Percentiles rank a stretch among this genome's conserved stretches.
Conservation (phyloP, 2,113 vertebrate species). For the Bufo gargarizans region DNA sequence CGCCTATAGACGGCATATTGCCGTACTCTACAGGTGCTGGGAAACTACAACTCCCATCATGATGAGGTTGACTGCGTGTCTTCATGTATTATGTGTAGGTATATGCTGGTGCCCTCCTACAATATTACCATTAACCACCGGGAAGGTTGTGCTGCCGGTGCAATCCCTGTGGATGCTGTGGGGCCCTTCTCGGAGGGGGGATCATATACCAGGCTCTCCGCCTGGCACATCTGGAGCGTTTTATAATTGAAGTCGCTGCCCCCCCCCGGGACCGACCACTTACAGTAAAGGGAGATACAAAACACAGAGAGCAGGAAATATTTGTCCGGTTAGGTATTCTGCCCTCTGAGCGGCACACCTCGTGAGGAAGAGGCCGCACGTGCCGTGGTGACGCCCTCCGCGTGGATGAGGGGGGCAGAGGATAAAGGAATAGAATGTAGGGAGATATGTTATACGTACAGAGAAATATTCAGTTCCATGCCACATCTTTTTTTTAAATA, state of each 20-base stretch:
- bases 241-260: background rate
- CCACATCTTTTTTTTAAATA: no score
- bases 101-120: no score
- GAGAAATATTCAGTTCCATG: no score
- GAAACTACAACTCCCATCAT: background rate
- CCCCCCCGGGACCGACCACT: background rate
- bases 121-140: background rate
- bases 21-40: background rate
- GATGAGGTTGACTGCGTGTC: background rate
- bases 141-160: background rate
- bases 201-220: no score
- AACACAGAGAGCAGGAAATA: slow-evolving; percentile 3
- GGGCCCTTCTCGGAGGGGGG: no score
- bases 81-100: no score
- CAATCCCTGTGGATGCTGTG: no score
- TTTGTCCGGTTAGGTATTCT: slow-evolving; percentile 13
- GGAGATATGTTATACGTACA: no score
- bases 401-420: no score
- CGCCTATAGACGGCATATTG: background rate
- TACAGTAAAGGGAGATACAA: slow-evolving; percentile 17
- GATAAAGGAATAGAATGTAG: no score
- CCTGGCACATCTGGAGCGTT: no score
- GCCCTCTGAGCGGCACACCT: background rate
- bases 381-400: background rate
- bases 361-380: background rate